phyloP scores from a whole-genome alignment of 1,140 invertebrate genomes.

The Trissolcus basalis region DNA sequence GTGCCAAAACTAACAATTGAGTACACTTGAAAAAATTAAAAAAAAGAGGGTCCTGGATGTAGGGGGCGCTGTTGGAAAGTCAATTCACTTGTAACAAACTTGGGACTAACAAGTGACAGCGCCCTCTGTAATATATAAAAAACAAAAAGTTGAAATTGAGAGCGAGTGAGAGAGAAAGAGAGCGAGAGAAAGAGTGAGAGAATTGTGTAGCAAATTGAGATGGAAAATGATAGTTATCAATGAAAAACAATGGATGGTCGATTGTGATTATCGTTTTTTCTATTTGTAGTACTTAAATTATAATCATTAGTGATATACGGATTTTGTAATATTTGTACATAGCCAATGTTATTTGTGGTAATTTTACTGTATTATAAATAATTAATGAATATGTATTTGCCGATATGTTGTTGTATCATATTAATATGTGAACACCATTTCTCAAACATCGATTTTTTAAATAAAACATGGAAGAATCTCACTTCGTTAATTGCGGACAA shows the following conservation, averaged over 20 bases:
- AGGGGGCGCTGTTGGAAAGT: slow-evolving; percentile 37
- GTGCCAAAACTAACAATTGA: slow-evolving; percentile 38
- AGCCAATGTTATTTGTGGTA: slow-evolving; percentile 69
- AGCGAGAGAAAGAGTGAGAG: background rate
- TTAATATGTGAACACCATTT: slow-evolving; percentile 75
- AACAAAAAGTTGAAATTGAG: slow-evolving; percentile 14
- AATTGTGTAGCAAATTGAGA: background rate
- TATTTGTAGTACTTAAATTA: slow-evolving; percentile 59
- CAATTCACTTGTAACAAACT: slow-evolving; percentile 61
- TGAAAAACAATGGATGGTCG: slow-evolving; percentile 39
- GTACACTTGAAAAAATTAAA: background rate
- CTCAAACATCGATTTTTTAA: slow-evolving; percentile 76
- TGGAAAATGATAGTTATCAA: slow-evolving; percentile 31
- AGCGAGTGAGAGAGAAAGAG: slow-evolving; percentile 7
- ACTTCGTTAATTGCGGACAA: slow-evolving; percentile 58
- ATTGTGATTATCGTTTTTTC: slow-evolving; percentile 58
- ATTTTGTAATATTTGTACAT: slow-evolving; percentile 70
- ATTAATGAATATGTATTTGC: slow-evolving; percentile 66
- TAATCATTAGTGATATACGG: slow-evolving; percentile 58
- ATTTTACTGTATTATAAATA: slow-evolving; percentile 65
- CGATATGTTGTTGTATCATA: slow-evolving; percentile 74
- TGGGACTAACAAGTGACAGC: slow-evolving; percentile 48
- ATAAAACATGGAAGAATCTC: slow-evolving; percentile 70
- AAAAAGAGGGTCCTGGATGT: no score
- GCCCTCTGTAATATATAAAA: slow-evolving; percentile 31